A percentile compares a stretch with the other conserved stretches of the same genome.
These are phyloP conservation scores for Empidonax alnorum DNA, from an alignment of 2,113 vertebrate genomes.

Conservation along the genomic window DNA sequence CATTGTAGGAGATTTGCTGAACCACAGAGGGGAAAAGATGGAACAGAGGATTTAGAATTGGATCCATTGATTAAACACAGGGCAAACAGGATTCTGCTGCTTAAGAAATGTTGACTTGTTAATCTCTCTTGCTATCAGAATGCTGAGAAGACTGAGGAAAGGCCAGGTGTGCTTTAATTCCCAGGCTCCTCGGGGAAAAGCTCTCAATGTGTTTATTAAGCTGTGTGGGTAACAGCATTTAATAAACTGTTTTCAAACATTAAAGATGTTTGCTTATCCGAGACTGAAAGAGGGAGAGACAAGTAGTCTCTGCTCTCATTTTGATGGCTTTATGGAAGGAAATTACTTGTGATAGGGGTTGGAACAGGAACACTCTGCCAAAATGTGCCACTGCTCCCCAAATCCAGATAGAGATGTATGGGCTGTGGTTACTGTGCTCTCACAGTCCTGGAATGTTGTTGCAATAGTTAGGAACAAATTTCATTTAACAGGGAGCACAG, in stretches of 20 bases:
- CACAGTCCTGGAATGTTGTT: background rate
- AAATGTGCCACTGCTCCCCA: background rate
- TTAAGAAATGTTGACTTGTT: constrained; percentile 26
- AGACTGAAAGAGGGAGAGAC: background rate
- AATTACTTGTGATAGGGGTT: background rate
- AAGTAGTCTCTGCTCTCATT: background rate
- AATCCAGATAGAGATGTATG: background rate
- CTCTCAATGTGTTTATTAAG: constrained; percentile 41
- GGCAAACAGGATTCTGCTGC: constrained; percentile 10
- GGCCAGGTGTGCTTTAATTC: constrained; percentile 42
- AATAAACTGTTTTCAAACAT: constrained; percentile 47
- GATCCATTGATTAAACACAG: constrained; percentile 15
- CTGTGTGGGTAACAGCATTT: constrained; percentile 59
- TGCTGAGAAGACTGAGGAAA: background rate
- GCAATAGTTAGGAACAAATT: background rate
- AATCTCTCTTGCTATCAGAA: constrained; percentile 6
- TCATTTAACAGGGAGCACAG: background rate
- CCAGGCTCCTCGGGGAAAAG: background rate
- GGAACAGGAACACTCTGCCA: background rate
- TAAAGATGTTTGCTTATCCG: constrained; percentile 11
- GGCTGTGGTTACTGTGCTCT: background rate
- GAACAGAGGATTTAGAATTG: constrained; percentile 23
- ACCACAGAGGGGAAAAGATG: background rate
- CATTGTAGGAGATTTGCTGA: background rate
- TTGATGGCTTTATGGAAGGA: background rate